Percentiles rank a stretch among this genome's conserved stretches.
These are phyloP conservation scores for Jacana jacana DNA, from an alignment of 2,113 vertebrate genomes.

Conservation along the genomic window DNA sequence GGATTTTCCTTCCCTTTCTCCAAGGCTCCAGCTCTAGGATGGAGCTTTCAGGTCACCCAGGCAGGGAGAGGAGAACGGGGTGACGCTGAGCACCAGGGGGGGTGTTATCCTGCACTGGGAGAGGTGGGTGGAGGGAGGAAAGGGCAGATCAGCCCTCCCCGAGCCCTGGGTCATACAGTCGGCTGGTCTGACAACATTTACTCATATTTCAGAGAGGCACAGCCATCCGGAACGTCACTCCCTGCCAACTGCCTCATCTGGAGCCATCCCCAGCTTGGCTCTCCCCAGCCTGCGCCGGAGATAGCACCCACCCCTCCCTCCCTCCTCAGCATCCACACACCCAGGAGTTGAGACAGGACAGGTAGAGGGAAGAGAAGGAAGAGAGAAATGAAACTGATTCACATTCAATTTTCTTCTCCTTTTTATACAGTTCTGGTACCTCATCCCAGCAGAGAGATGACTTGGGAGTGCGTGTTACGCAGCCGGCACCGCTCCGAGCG, in stretches of 20 bases:
- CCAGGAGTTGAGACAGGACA: neutral
- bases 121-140: neutral
- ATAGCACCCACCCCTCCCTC: neutral
- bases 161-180: neutral
- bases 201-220: constrained; percentile 65
- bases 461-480: too few species aligned
- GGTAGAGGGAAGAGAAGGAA: neutral
- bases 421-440: neutral
- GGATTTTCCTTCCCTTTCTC: constrained; percentile 18
- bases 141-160: neutral
- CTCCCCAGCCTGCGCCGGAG: neutral
- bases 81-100: neutral
- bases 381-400: neutral
- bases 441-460: neutral
- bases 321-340: neutral
- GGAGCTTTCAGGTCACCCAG: constrained; percentile 6
- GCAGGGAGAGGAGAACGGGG: neutral
- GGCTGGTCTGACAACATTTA: constrained; percentile 57
- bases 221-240: constrained; percentile 63
- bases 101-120: neutral
- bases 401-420: neutral
- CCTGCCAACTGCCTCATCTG: constrained; percentile 71
- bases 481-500: neutral
- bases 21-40: neutral
- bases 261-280: constrained; percentile 34